Conservation (phyloP, 1,140 invertebrate species). For the Drosophila funebris region DNA sequence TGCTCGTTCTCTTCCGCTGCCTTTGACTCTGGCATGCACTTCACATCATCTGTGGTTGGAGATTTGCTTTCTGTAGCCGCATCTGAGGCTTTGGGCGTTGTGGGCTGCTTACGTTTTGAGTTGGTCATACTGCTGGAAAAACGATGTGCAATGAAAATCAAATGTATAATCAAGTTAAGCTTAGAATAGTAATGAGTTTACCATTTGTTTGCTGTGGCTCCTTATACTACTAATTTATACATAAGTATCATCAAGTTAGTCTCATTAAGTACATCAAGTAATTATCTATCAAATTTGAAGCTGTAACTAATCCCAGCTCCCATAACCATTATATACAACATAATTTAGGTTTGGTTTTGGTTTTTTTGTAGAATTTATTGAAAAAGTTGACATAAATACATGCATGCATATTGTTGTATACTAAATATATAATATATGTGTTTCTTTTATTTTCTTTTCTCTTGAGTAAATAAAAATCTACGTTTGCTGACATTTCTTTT, state of each 20-base stretch:
- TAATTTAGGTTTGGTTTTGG: constrained; percentile 12
- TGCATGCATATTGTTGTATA: constrained; percentile 83
- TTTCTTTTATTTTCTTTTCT: constrained; percentile 60
- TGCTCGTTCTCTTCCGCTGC: not conserved
- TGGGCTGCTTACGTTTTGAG: constrained; percentile 54
- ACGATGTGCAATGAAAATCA: no score
- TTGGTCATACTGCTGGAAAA: constrained; percentile 53
- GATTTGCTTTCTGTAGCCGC: not conserved
- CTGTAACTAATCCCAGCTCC: not conserved
- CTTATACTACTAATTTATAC: no score
- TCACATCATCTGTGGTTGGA: not conserved
- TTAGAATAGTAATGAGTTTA: no score
- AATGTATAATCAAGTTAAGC: no score
- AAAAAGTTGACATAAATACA: constrained; percentile 84
- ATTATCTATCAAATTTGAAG: no score
- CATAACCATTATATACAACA: not conserved
- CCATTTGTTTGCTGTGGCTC: no score
- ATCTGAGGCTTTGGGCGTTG: constrained; percentile 18
- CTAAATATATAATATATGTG: constrained; percentile 80
- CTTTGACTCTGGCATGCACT: not conserved
- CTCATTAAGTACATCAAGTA: no score
- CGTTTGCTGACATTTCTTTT: not conserved
- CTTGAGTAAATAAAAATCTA: constrained; percentile 22
- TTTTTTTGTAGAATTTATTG: constrained; percentile 82
- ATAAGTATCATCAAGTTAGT: no score